Percentiles rank a stretch among this genome's conserved stretches.
These are phyloP conservation scores for Sylvilagus floridanus DNA, from an alignment of 2,797 vertebrate genomes.

Conservation along the genomic window DNA sequence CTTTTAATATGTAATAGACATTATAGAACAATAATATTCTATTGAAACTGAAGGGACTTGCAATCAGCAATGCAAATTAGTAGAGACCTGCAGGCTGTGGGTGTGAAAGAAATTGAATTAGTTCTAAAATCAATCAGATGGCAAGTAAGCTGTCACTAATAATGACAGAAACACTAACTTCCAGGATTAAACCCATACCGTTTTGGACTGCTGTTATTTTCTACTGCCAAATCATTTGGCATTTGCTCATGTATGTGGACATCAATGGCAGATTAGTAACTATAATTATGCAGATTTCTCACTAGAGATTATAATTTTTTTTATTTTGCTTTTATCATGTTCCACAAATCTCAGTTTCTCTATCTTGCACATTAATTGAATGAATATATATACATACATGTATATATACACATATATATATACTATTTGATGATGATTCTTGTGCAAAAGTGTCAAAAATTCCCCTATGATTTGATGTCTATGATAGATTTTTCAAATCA, in stretches of 20 bases:
- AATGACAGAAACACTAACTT: background rate
- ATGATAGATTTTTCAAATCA: constrained; percentile 4
- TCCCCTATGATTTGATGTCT: background rate
- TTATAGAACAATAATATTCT: background rate
- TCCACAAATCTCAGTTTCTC: background rate
- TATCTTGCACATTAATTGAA: background rate
- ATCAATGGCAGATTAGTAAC: background rate
- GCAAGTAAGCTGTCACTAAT: background rate
- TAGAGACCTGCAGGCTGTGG: background rate
- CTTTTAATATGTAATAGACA: constrained; percentile 9
- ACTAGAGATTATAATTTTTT: background rate
- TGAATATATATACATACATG: background rate
- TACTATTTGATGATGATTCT: constrained; percentile 18
- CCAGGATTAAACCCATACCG: background rate
- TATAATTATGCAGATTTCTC: background rate
- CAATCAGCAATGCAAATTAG: constrained; percentile 42
- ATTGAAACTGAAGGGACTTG: background rate
- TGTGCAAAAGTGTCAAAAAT: background rate
- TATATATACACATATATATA: background rate
- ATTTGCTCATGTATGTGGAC: background rate
- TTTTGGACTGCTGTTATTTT: background rate
- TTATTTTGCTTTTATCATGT: background rate
- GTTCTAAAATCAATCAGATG: constrained; percentile 34
- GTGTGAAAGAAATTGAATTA: constrained; percentile 21
- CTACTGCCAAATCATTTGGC: background rate